Conservation (phyloP, 2,113 vertebrate genomes). For the Dolichotis patagonum region DNA sequence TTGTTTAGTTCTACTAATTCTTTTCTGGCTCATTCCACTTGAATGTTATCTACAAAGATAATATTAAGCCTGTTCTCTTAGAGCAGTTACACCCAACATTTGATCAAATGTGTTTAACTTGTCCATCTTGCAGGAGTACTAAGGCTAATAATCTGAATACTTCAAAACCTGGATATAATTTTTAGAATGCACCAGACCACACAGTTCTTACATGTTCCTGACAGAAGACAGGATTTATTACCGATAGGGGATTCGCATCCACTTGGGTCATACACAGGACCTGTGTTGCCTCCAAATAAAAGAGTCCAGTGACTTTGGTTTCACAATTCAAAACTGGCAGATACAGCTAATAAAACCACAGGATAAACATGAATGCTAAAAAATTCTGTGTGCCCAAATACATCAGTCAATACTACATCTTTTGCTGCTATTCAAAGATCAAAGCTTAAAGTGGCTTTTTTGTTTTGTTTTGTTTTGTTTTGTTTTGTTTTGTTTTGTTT, state of each 20-base stretch:
- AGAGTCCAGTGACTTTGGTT: not conserved
- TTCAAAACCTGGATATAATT: not conserved
- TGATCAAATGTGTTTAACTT: not conserved
- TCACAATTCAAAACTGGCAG: not conserved
- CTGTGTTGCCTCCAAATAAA: not conserved
- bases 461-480: not conserved
- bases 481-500: not conserved
- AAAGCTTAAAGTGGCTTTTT: not conserved
- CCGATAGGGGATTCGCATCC: not conserved
- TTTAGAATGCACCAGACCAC: not conserved
- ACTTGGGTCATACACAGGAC: not conserved
- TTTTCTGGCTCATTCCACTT: constrained; percentile 16
- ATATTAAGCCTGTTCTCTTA: not conserved
- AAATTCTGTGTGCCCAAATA: not conserved
- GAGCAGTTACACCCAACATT: not conserved
- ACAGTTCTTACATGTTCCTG: not conserved
- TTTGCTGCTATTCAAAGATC: not conserved
- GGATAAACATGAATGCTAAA: not conserved
- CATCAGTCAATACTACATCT: not conserved
- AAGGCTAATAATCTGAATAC: not conserved
- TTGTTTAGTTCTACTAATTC: not conserved
- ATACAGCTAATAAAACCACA: not conserved
- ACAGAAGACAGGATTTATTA: not conserved
- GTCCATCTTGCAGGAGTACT: not conserved
- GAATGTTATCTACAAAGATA: not conserved